Conservation (phyloP, 2,113 vertebrate species). For the Actenoides hombroni region DNA sequence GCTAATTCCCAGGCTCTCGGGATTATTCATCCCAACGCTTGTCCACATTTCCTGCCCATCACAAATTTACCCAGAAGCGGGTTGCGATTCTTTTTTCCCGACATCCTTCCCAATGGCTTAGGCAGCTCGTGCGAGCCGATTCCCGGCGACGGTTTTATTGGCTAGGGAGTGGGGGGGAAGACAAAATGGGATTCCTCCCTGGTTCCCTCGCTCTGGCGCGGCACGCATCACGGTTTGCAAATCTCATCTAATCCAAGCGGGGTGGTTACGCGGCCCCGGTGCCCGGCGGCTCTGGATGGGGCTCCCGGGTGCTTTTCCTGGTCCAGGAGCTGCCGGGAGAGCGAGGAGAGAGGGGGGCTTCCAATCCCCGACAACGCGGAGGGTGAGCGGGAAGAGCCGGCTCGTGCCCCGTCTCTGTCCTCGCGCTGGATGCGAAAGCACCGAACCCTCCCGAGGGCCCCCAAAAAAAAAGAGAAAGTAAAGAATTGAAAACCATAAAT, state of each 20-base stretch:
- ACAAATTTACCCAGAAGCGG: background rate
- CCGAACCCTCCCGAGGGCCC: background rate
- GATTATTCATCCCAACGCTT: background rate
- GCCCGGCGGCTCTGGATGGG: background rate
- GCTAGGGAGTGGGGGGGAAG: background rate
- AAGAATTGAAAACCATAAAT: background rate
- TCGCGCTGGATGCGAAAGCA: background rate
- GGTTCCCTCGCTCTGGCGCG: background rate
- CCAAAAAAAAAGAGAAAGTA: background rate
- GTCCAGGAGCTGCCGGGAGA: background rate
- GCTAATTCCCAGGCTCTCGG: background rate
- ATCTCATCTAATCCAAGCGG: slow-evolving; percentile 1
- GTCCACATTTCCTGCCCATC: background rate
- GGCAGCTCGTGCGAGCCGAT: background rate
- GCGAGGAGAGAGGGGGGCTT: background rate
- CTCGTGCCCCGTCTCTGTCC: rapidly evolving
- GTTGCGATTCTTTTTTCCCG: background rate
- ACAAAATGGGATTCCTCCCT: background rate
- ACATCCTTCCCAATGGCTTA: background rate
- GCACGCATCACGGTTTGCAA: background rate
- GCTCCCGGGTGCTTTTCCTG: background rate
- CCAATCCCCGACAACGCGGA: background rate
- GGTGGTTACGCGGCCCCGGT: background rate
- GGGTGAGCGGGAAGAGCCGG: background rate
- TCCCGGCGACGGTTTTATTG: background rate